Percentiles rank a stretch among this genome's conserved stretches.
Evolutionary conservation across 2,888 invertebrate genomes (phyloP).

Genomic region (Drosophila fulvimacula): DNA sequence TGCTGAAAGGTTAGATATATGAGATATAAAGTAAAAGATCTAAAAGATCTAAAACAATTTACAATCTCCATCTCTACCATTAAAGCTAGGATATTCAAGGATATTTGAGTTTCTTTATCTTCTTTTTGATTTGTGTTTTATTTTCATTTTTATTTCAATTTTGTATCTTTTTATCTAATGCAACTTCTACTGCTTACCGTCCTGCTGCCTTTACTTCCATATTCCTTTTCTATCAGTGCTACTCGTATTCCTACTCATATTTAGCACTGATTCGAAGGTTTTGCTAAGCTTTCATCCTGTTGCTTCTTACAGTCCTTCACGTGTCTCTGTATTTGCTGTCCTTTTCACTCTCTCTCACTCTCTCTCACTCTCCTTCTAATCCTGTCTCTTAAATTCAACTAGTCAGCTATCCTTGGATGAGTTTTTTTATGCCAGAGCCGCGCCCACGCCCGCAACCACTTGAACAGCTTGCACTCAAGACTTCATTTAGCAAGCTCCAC

Average conservation of each 20-base stretch:
- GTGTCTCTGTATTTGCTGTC: background rate
- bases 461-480: slow-evolving; percentile 32
- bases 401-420: slow-evolving; percentile 5
- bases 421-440: slow-evolving; percentile 1
- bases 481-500: slow-evolving; percentile 49
- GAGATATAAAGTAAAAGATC: too few species aligned
- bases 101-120: too few species aligned
- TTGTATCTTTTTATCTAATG: too few species aligned
- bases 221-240: background rate
- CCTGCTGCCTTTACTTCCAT: too few species aligned
- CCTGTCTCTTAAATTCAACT: background rate
- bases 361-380: background rate
- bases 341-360: background rate
- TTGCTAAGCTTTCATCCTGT: background rate
- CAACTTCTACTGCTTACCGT: too few species aligned
- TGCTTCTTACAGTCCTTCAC: background rate
- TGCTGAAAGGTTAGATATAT: too few species aligned
- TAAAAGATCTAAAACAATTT: too few species aligned
- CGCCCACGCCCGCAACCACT: slow-evolving; percentile 10
- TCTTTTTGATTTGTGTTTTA: background rate
- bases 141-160: too few species aligned
- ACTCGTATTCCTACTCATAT: background rate
- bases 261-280: background rate
- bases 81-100: too few species aligned
- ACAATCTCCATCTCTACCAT: too few species aligned